A percentile compares a stretch with the other conserved stretches of the same genome.
phyloP scores from a whole-genome alignment of 2,797 vertebrate genomes.

The Sebastes matsubarae region DNA sequence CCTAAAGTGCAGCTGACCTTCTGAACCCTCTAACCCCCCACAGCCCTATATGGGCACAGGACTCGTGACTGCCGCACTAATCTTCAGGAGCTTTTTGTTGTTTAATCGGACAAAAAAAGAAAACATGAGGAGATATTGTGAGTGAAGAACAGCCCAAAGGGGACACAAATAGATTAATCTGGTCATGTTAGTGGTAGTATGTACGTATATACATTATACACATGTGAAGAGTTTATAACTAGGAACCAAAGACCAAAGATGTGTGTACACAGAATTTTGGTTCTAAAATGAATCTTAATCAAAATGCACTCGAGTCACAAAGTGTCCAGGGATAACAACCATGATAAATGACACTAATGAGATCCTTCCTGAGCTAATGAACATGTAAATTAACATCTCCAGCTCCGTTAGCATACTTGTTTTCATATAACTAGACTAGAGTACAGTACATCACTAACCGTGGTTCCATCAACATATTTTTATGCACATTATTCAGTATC shows the following conservation, averaged over 20 bases:
- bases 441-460: too few relatives aligned
- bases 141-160: not conserved
- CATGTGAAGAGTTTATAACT: not conserved
- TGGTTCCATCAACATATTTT: too few relatives aligned
- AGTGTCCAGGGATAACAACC: slow-evolving; percentile 2
- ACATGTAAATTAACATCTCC: slow-evolving; percentile 15
- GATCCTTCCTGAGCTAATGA: not conserved
- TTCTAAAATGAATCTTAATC: not conserved
- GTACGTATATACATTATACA: not conserved
- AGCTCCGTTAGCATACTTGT: not conserved
- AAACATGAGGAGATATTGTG: slow-evolving; percentile 41
- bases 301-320: slow-evolving; percentile 6
- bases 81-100: slow-evolving; percentile 43
- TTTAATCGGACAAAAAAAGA: slow-evolving; percentile 42
- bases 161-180: not conserved
- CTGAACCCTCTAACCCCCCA: slow-evolving; percentile 28
- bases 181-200: not conserved
- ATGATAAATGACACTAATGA: slow-evolving; percentile 24
- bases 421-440: not conserved
- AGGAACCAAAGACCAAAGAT: not conserved
- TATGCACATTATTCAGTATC: too few relatives aligned
- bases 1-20: slow-evolving; percentile 49
- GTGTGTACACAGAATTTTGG: not conserved
- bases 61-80: slow-evolving; percentile 20
- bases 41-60: slow-evolving; percentile 1